Evolutionary conservation across 2,888 invertebrate species (phyloP).

Genomic region (Hypselothyrea guttata): DNA sequence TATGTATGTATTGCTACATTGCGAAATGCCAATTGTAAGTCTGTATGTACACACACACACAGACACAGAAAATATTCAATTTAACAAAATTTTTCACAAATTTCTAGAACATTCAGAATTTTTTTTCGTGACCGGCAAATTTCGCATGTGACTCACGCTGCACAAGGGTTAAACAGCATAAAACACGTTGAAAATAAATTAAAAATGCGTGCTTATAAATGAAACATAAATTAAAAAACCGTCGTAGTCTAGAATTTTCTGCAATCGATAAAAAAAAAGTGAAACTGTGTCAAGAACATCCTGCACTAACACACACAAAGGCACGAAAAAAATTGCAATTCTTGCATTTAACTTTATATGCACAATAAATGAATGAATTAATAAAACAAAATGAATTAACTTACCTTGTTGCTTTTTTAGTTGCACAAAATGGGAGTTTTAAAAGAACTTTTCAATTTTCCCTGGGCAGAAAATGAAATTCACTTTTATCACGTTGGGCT

Average conservation of each 20-base stretch:
- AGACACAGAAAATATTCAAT: too few species aligned
- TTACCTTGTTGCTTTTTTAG: conserved; percentile 66
- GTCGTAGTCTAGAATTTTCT: conserved; percentile 36
- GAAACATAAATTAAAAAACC: conserved; percentile 16
- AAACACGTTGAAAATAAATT: not conserved
- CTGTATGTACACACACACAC: too few species aligned
- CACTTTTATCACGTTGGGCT: conserved; percentile 31
- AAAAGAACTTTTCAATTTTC: conserved; percentile 47
- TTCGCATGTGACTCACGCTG: conserved; percentile 25
- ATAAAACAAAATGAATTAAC: conserved; percentile 19
- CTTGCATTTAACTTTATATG: not conserved
- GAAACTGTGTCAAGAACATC: conserved; percentile 42
- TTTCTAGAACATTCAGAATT: not conserved
- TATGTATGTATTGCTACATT: not conserved
- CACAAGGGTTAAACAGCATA: not conserved
- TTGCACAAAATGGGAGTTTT: conserved; percentile 53
- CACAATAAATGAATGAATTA: not conserved
- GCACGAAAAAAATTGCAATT: not conserved
- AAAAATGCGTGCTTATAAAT: conserved; percentile 10
- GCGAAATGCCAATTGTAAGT: too few species aligned
- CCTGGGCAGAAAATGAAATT: conserved; percentile 54
- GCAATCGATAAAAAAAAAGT: conserved; percentile 39
- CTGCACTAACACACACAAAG: conserved; percentile 5
- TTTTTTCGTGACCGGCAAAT: too few species aligned
- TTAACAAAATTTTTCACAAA: not conserved